Conservation (phyloP, 2,113 vertebrate genomes). For the Microcebus jonahi region DNA sequence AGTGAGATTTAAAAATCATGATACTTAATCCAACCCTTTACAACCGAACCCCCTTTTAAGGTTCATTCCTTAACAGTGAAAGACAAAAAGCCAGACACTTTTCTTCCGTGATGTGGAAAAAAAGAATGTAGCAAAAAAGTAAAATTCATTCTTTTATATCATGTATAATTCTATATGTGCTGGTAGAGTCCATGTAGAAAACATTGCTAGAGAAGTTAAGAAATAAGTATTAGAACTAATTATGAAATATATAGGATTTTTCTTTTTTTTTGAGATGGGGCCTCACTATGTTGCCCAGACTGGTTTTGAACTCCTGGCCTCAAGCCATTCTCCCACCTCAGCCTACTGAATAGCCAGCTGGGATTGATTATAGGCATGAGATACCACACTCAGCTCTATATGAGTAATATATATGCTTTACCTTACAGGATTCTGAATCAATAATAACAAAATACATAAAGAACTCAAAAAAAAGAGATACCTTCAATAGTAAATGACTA, state of each 20-base stretch:
- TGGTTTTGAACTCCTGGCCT: too few species aligned
- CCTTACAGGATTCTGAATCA: not conserved
- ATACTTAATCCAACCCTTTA: not conserved
- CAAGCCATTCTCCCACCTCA: too few species aligned
- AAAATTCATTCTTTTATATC: not conserved
- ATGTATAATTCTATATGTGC: not conserved
- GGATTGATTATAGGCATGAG: too few species aligned
- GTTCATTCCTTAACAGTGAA: not conserved
- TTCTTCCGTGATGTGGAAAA: not conserved
- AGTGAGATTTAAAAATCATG: slow-evolving; percentile 1
- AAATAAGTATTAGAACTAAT: not conserved
- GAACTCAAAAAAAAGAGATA: not conserved
- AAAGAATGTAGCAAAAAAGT: not conserved
- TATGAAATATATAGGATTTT: not conserved
- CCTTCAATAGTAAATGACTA: not conserved
- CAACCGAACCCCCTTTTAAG: not conserved
- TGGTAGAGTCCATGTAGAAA: not conserved
- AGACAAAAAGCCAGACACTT: not conserved
- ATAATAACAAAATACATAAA: not conserved
- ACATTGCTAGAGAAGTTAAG: not conserved
- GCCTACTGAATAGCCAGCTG: too few species aligned
- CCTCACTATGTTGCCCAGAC: too few species aligned
- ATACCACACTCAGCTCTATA: not conserved
- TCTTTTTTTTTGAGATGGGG: too few species aligned
- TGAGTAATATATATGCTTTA: not conserved